Evolutionary conservation across 2,113 vertebrate species (phyloP), one percentile per base, ranked within the genome.

Genomic region (Leptobrachium ailaonicum): DNA sequence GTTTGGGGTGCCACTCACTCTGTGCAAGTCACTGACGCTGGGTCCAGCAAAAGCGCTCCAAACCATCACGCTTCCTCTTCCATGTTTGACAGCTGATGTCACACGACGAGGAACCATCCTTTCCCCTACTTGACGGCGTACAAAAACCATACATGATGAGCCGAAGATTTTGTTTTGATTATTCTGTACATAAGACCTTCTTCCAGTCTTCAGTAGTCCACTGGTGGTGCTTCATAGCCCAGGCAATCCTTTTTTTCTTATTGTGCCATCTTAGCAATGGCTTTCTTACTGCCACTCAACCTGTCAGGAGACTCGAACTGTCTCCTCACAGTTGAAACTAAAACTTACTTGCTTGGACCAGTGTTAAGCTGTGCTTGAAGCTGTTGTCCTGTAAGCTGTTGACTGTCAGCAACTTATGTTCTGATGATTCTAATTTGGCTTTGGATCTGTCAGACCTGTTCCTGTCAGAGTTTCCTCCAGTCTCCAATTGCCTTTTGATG

Each of bases 1-100:
- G 47, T 50, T 50, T 8, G 8, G 47, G 47, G 4, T 50, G 47
- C 47, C 47, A 4, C 6, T 12, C 58, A 62, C 5, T 20, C 5
- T 62, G 11, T 66, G n/a, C 64, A 66, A 66, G 64, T 66, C 6
- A 4, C 64, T 3, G 11, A 66, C 64, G 2, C 64, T 66, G 64
- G n/a, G n/a, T 66, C 64, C n/a, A 66, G n/a, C 64, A 66, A 66
- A 66, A 66, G 20, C 2, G 20, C 64, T 4, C 64, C 11, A 66
- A 4, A 4, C 4, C 58, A 62, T 62, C n/a, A 12, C 13, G 64
- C n/a, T 66, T 66, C 64, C 4, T 66, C 64, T 41, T 66, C 64
- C 64, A 66, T 66, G 64, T 66, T 40, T 66, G 64, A 66, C 64
- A 66, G 64, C 13, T 62, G 58, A 62, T 66, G 64, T 66, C 64